Conservation (phyloP, 2,797 vertebrate genomes). For the Delichon dasypus region DNA sequence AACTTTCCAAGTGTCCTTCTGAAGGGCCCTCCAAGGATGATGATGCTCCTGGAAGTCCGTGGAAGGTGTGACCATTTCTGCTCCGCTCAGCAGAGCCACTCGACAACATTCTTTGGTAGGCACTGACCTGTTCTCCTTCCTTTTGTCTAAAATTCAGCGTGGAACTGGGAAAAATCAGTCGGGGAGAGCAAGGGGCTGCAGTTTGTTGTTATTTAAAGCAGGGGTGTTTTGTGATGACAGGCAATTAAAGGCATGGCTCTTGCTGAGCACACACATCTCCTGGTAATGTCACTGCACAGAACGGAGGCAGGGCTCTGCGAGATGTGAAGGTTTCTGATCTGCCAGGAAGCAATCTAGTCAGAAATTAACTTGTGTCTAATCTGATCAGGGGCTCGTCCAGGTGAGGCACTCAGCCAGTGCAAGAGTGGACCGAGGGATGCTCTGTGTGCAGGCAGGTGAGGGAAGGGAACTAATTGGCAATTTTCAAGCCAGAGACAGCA, state of each 20-base stretch:
- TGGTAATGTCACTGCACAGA: slow-evolving; percentile 15
- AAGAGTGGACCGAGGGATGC: not conserved
- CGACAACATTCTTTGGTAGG: not conserved
- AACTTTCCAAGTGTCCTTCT: not conserved
- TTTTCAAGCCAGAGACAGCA: not conserved
- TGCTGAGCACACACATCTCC: not conserved
- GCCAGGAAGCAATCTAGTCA: slow-evolving; percentile 12
- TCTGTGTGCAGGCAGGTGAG: not conserved
- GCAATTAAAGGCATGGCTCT: not conserved
- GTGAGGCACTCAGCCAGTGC: not conserved
- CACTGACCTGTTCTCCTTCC: not conserved
- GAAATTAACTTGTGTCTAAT: slow-evolving; percentile 61
- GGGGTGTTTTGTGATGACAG: not conserved
- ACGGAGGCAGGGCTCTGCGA: not conserved
- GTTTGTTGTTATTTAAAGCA: not conserved
- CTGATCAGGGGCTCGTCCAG: not conserved
- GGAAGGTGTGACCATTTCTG: not conserved
- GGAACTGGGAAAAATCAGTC: not conserved
- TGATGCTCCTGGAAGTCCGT: not conserved
- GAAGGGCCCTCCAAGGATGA: not conserved
- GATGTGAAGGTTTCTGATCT: not conserved
- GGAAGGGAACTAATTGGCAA: not conserved
- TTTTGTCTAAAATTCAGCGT: not conserved
- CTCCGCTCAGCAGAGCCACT: not conserved
- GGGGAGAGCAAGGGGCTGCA: not conserved